These are phyloP conservation scores for Torymus tubicola DNA, from an alignment of 2,888 invertebrate species.

Conservation along the genomic window DNA sequence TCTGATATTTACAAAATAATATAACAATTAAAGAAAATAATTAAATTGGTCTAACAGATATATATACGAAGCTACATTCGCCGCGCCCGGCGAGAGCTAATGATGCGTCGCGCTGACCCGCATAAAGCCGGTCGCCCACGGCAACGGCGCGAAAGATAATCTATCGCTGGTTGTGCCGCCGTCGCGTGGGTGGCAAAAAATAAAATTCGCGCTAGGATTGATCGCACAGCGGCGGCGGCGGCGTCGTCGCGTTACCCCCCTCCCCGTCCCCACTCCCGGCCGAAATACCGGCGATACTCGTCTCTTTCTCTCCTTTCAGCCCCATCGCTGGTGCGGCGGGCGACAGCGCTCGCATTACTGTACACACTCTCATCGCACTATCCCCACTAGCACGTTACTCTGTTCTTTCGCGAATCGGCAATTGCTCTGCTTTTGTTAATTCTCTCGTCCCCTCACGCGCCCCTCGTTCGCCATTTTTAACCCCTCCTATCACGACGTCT, in stretches of 20 bases:
- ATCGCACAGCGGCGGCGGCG: conserved; percentile 7
- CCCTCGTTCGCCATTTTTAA: background rate
- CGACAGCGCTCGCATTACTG: conserved; percentile 10
- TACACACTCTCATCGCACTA: background rate
- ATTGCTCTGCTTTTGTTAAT: background rate
- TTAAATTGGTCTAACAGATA: no score
- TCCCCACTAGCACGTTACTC: background rate
- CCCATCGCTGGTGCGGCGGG: background rate
- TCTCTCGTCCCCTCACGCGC: background rate
- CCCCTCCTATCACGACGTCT: background rate
- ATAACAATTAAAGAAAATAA: no score
- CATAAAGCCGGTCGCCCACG: conserved; percentile 19
- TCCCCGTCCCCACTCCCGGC: background rate
- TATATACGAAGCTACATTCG: no score
- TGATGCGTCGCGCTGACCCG: background rate
- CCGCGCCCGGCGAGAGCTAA: background rate
- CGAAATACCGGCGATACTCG: background rate
- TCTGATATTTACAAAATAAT: no score
- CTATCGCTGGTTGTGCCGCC: conserved; percentile 2
- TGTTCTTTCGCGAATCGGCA: background rate
- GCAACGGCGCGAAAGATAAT: conserved; percentile 34
- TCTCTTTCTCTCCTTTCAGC: background rate
- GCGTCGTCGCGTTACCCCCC: background rate
- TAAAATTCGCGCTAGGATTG: conserved; percentile 42
- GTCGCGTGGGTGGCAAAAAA: conserved; percentile 7